phyloP scores from a whole-genome alignment of 1,140 invertebrate genomes.

The Musca vetustissima region DNA sequence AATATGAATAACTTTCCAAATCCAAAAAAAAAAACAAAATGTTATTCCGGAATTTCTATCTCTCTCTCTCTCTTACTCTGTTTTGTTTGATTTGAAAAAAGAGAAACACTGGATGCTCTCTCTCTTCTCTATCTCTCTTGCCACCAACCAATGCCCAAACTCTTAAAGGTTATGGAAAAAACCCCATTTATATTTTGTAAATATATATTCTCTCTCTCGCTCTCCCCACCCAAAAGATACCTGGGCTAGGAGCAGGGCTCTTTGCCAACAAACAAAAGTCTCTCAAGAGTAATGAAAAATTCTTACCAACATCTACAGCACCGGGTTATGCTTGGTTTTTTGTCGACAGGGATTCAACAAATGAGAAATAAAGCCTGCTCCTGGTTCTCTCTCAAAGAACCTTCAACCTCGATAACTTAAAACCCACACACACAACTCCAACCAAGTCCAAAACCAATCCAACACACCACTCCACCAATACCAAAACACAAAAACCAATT shows the following conservation, averaged over 20 bases:
- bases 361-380: constrained; percentile 36
- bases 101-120: too few relatives aligned
- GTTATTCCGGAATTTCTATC: constrained; percentile 54
- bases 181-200: too few relatives aligned
- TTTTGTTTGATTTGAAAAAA: neutral
- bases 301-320: constrained; percentile 28
- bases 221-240: neutral
- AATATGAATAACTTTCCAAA: constrained; percentile 51
- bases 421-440: neutral
- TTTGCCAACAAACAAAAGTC: constrained; percentile 1
- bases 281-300: constrained; percentile 25
- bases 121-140: too few relatives aligned
- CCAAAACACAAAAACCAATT: neutral
- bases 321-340: constrained; percentile 26
- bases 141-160: too few relatives aligned
- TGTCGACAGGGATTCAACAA: neutral
- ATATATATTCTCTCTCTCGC: too few relatives aligned
- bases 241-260: constrained; percentile 45
- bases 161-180: too few relatives aligned
- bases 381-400: constrained; percentile 35
- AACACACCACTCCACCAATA: neutral
- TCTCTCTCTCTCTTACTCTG: constrained; percentile 26
- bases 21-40: constrained; percentile 22
- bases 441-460: neutral
- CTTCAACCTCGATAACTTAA: neutral